A percentile compares a stretch with the other conserved stretches of the same genome.
These are phyloP conservation scores for Pterocles burchelli DNA, from an alignment of 2,113 vertebrate species.

Conservation along the genomic window DNA sequence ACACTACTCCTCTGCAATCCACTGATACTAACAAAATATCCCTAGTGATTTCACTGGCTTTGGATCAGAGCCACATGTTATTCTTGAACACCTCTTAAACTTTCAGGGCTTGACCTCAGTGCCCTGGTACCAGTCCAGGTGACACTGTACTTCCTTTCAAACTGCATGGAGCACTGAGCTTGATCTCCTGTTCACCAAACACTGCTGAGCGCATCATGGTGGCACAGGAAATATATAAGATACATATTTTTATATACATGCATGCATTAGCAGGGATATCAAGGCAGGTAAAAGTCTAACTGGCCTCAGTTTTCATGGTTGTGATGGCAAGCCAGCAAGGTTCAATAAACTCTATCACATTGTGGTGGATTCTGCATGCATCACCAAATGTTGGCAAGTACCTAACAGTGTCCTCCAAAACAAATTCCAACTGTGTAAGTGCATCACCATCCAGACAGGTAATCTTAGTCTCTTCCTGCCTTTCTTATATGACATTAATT, in stretches of 20 bases:
- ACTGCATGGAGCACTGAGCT: not conserved
- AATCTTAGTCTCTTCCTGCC: not conserved
- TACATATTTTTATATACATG: accelerated
- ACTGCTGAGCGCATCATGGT: not conserved
- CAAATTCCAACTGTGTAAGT: not conserved
- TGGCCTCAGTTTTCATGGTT: not conserved
- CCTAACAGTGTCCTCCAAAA: not conserved
- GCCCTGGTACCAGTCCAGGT: not conserved
- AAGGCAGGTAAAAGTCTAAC: not conserved
- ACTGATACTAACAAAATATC: not conserved
- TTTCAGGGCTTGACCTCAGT: not conserved
- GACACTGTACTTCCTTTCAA: not conserved
- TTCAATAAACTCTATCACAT: not conserved
- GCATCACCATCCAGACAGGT: not conserved
- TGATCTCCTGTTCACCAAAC: not conserved
- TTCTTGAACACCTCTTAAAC: not conserved
- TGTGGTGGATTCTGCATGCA: not conserved
- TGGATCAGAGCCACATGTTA: not conserved
- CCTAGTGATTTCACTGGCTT: not conserved
- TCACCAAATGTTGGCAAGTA: not conserved
- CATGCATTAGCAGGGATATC: not conserved
- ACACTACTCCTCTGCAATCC: not conserved
- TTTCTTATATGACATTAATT: not conserved
- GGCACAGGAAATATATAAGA: not conserved
- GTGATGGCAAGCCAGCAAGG: not conserved